Conservation (phyloP, 2,113 vertebrate genomes). For the Tenrec ecaudatus region DNA sequence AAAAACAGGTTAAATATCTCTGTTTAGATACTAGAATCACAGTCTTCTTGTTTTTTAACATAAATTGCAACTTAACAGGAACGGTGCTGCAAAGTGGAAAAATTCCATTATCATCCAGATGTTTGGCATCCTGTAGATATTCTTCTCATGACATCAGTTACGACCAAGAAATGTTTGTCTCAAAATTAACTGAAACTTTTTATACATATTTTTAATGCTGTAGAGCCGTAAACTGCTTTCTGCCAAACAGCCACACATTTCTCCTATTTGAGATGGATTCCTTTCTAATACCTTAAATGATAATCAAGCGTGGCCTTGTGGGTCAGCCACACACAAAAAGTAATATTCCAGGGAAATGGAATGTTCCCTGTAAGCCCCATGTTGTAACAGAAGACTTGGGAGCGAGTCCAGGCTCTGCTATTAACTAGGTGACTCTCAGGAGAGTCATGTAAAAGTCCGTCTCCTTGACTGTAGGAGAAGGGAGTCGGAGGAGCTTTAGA, state of each 20-base stretch:
- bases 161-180: conserved; percentile 64
- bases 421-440: background rate
- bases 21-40: conserved; percentile 41
- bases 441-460: conserved; percentile 25
- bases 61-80: conserved; percentile 47
- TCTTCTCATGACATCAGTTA: conserved; percentile 57
- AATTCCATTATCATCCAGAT: conserved; percentile 69
- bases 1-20: conserved; percentile 44
- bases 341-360: background rate
- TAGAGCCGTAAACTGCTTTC: background rate
- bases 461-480: conserved; percentile 3
- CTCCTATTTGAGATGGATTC: background rate
- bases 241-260: conserved; percentile 36
- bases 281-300: conserved; percentile 26
- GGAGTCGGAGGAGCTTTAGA: background rate
- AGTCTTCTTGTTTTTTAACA: conserved; percentile 49
- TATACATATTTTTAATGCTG: background rate
- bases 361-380: background rate
- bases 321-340: background rate
- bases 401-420: background rate
- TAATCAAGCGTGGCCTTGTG: background rate
- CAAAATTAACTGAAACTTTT: conserved; percentile 40
- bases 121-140: conserved; percentile 57
- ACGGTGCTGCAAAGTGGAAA: conserved; percentile 65
- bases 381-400: background rate